phyloP scores from a whole-genome alignment of 2,888 invertebrate species.

The Leptothorax acervorum region DNA sequence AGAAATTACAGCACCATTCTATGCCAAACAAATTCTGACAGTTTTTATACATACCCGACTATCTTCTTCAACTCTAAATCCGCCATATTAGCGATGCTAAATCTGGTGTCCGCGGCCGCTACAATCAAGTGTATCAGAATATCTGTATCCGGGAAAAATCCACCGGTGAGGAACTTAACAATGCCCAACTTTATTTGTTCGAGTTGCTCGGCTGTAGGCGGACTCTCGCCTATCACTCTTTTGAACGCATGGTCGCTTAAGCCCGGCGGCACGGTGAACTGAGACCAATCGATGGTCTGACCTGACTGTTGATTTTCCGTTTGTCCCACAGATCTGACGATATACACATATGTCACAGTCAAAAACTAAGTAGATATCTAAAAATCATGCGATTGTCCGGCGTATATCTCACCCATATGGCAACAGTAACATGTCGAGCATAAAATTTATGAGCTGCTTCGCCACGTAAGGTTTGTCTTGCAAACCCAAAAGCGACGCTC shows the following conservation, averaged over 20 bases:
- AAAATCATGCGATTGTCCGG: background rate
- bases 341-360: constrained; percentile 19
- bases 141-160: constrained; percentile 91
- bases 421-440: constrained; percentile 93
- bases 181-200: constrained; percentile 93
- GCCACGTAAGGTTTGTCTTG: constrained; percentile 91
- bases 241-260: constrained; percentile 92
- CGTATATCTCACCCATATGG: constrained; percentile 91
- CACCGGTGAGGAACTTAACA: constrained; percentile 93
- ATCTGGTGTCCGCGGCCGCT: constrained; percentile 95
- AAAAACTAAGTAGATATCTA: background rate
- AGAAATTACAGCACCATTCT: constrained; percentile 28
- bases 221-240: constrained; percentile 90
- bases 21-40: background rate
- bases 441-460: constrained; percentile 90
- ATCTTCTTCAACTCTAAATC: constrained; percentile 94
- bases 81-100: constrained; percentile 95
- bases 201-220: constrained; percentile 92
- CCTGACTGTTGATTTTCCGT: constrained; percentile 86
- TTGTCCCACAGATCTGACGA: constrained; percentile 86
- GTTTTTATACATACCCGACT: constrained; percentile 86
- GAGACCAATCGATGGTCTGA: constrained; percentile 81
- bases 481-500: constrained; percentile 89
- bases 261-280: constrained; percentile 90
- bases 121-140: constrained; percentile 92